A percentile compares a stretch with the other conserved stretches of the same genome.
Evolutionary conservation across 2,888 invertebrate genomes (phyloP).

Genomic region (Rhyacophila evoluta): DNA sequence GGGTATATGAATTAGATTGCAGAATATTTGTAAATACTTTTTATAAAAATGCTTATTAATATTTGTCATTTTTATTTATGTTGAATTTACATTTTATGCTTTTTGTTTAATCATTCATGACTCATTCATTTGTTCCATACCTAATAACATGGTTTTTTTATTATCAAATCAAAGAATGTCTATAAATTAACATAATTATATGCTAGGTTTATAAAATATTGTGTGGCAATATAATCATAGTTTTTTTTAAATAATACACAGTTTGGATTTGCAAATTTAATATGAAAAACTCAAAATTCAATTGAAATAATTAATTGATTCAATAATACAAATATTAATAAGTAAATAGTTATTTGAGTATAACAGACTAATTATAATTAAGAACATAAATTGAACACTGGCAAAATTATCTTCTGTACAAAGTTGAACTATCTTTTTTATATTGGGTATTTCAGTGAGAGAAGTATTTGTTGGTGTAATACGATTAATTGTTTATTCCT

Average conservation of each 20-base stretch:
- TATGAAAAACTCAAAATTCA: no score
- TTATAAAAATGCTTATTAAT: background rate
- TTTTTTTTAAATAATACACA: no score
- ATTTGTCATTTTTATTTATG: background rate
- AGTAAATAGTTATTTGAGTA: background rate
- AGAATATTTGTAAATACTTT: background rate
- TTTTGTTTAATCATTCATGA: background rate
- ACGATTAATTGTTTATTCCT: constrained; percentile 22
- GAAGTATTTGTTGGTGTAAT: background rate
- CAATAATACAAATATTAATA: background rate
- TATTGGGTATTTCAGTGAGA: background rate
- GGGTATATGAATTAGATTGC: no score
- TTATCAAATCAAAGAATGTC: background rate
- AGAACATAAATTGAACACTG: background rate
- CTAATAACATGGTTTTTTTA: background rate
- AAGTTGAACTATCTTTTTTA: background rate
- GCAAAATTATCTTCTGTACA: background rate
- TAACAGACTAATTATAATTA: background rate
- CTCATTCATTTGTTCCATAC: background rate
- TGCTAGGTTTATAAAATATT: background rate
- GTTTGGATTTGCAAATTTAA: no score
- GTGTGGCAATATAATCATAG: background rate
- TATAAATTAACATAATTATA: background rate
- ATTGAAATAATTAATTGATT: no score
- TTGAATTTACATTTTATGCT: background rate